phyloP scores from a whole-genome alignment of 2,113 vertebrate species.

The Coreoperca whiteheadi region DNA sequence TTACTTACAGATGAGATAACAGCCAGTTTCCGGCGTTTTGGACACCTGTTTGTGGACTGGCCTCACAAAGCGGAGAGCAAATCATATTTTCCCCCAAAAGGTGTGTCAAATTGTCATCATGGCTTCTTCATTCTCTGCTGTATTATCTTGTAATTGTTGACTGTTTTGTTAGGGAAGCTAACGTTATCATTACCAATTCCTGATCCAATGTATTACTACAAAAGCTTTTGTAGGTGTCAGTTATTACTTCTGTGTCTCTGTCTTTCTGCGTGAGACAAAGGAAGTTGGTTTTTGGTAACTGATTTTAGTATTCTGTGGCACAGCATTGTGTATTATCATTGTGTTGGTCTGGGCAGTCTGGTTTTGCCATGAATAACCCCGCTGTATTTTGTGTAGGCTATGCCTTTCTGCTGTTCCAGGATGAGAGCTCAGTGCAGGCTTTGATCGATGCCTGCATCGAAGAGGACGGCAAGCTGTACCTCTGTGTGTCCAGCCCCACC shows the following conservation, averaged over 20 bases:
- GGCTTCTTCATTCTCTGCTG: not conserved
- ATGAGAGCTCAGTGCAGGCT: slow-evolving; percentile 98
- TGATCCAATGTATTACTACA: not conserved
- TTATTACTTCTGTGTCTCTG: not conserved
- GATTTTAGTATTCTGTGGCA: not conserved
- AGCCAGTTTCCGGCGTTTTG: slow-evolving; percentile 81
- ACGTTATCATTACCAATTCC: not conserved
- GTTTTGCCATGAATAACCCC: slow-evolving; percentile 31
- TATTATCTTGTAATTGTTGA: not conserved
- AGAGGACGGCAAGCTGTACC: slow-evolving; percentile 98
- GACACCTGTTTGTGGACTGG: slow-evolving; percentile 83
- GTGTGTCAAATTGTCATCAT: slow-evolving; percentile 37
- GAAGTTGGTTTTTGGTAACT: not conserved
- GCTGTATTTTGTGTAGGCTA: slow-evolving; percentile 86
- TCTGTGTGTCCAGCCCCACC: slow-evolving; percentile 98
- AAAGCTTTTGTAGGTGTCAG: not conserved
- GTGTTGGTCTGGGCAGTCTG: slow-evolving; percentile 10
- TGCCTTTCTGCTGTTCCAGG: slow-evolving; percentile 98
- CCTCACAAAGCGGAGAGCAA: slow-evolving; percentile 83
- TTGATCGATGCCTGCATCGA: slow-evolving; percentile 98
- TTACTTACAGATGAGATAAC: slow-evolving; percentile 80
- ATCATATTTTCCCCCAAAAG: slow-evolving; percentile 82
- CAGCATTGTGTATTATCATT: not conserved
- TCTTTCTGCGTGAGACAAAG: not conserved
- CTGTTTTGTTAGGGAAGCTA: not conserved